phyloP scores from a whole-genome alignment of 2,113 vertebrate species.

The Scytalopus superciliaris region DNA sequence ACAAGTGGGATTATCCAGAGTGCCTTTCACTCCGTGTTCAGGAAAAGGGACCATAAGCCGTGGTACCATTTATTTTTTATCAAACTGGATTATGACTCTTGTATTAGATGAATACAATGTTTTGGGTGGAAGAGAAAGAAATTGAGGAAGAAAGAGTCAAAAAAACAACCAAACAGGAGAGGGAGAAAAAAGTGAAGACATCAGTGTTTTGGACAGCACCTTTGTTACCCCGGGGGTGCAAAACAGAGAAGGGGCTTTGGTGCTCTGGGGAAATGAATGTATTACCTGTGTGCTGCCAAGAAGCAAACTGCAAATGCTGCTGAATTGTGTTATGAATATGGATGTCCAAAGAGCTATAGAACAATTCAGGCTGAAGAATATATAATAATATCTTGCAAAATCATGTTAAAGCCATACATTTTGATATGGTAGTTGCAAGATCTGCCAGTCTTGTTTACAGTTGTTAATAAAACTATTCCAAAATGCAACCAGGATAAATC shows the following conservation, averaged over 20 bases:
- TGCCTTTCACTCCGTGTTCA: not conserved
- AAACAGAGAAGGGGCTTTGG: constrained; percentile 2
- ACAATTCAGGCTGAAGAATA: not conserved
- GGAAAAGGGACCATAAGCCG: not conserved
- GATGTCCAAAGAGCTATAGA: not conserved
- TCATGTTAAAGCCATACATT: not conserved
- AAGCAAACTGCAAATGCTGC: not conserved
- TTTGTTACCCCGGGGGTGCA: not conserved
- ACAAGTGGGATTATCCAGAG: not conserved
- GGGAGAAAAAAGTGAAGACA: not conserved
- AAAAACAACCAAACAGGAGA: not conserved
- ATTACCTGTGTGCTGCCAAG: not conserved
- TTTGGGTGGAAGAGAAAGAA: not conserved
- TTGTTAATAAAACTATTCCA: not conserved
- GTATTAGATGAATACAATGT: not conserved
- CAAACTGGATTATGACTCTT: not conserved
- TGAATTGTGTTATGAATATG: not conserved
- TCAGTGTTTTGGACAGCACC: not conserved
- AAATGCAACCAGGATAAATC: not conserved
- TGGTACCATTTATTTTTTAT: not conserved
- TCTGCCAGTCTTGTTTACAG: not conserved
- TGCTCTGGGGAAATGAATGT: not conserved
- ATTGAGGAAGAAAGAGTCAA: not conserved
- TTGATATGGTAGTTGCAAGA: not conserved
- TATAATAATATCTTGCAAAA: not conserved